phyloP scores from a whole-genome alignment of 2,888 invertebrate genomes.

The Pinctada fucata region DNA sequence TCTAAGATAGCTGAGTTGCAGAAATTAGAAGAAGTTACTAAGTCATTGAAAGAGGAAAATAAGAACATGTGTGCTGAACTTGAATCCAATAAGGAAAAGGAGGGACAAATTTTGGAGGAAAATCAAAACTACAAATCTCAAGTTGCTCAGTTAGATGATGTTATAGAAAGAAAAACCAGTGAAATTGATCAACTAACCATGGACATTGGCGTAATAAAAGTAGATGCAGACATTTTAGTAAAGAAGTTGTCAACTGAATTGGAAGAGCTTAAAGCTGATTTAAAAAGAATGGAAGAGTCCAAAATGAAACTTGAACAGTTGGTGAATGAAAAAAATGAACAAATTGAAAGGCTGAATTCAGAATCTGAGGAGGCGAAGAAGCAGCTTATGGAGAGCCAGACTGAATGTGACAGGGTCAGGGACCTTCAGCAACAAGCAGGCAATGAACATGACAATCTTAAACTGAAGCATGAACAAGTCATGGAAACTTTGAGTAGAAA shows the following conservation, averaged over 20 bases:
- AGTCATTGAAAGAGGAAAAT: constrained; percentile 46
- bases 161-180: neutral
- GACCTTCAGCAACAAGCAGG: neutral
- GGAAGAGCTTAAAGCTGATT: constrained; percentile 2
- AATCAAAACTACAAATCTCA: neutral
- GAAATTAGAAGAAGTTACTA: constrained; percentile 36
- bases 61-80: constrained; percentile 30
- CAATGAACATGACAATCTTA: neutral
- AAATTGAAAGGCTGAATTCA: neutral
- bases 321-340: constrained; percentile 9
- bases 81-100: neutral
- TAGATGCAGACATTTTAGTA: neutral
- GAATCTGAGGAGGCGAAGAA: neutral
- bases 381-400: neutral
- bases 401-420: neutral
- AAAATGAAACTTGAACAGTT: constrained; percentile 11
- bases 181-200: constrained; percentile 2
- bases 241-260: constrained; percentile 7
- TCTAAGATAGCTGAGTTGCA: neutral
- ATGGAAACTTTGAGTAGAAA: constrained; percentile 14
- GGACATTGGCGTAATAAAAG: neutral
- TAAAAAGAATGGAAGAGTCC: constrained; percentile 5
- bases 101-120: neutral
- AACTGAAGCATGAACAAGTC: constrained; percentile 9
- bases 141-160: neutral